Evolutionary conservation across 2,888 invertebrate species (phyloP).

Genomic region (Meiosimyza decipiens): DNA sequence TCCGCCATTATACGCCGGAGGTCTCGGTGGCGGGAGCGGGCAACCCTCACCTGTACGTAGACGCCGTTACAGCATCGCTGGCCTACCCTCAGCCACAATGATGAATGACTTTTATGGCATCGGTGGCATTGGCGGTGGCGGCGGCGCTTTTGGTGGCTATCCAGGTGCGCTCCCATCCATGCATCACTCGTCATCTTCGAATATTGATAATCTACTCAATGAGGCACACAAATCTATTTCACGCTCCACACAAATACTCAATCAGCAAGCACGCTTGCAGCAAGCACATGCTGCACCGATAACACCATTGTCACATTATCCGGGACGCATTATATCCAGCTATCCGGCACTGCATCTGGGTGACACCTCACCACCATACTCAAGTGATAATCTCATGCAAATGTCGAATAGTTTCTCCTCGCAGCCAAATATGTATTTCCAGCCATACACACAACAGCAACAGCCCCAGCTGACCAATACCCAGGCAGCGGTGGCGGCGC

Average conservation of each 20-base stretch:
- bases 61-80: constrained; percentile 66
- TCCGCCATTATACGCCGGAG: constrained; percentile 47
- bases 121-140: constrained; percentile 56
- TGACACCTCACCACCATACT: constrained; percentile 62
- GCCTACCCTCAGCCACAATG: constrained; percentile 65
- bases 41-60: constrained; percentile 62
- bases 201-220: constrained; percentile 65
- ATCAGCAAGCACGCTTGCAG: constrained; percentile 60
- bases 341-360: constrained; percentile 64
- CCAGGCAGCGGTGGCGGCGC: constrained; percentile 51
- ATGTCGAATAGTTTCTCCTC: constrained; percentile 67
- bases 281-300: constrained; percentile 55
- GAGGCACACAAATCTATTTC: constrained; percentile 68
- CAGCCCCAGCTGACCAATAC: constrained; percentile 47
- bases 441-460: constrained; percentile 55
- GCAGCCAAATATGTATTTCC: constrained; percentile 67
- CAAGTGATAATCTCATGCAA: constrained; percentile 66
- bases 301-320: constrained; percentile 58
- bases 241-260: constrained; percentile 66
- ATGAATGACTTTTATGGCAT: constrained; percentile 65
- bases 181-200: constrained; percentile 63
- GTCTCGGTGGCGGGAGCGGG: constrained; percentile 47
- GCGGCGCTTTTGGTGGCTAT: constrained; percentile 25
- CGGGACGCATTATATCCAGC: constrained; percentile 63
- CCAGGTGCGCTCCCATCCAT: constrained; percentile 44